Conservation (phyloP, 2,888 invertebrate species). For the Tenodera sinensis region DNA sequence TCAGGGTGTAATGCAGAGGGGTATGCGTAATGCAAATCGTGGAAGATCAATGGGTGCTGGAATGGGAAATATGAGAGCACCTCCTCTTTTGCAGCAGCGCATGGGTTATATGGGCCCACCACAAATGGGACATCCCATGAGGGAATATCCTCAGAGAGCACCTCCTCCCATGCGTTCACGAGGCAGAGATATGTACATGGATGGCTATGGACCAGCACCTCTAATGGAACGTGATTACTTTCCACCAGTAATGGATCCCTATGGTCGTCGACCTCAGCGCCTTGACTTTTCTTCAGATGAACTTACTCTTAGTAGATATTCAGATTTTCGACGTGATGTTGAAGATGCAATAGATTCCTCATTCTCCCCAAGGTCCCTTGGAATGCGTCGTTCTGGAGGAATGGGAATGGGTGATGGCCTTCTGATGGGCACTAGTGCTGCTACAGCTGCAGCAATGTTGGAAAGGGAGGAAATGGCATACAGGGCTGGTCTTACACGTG, state of each 20-base stretch:
- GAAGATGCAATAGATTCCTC: conserved; percentile 35
- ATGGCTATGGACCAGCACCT: conserved; percentile 22
- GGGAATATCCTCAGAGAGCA: conserved; percentile 2
- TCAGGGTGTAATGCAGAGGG: neutral
- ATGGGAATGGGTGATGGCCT: neutral
- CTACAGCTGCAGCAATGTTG: conserved; percentile 28
- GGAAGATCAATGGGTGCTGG: conserved; percentile 20
- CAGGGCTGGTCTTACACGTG: conserved; percentile 27
- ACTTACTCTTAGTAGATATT: conserved; percentile 33
- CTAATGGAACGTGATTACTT: conserved; percentile 17
- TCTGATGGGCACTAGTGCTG: conserved; percentile 13
- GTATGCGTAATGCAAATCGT: neutral
- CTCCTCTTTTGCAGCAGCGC: conserved; percentile 20
- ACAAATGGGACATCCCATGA: conserved; percentile 20
- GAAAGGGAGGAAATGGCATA: conserved; percentile 30
- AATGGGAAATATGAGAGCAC: conserved; percentile 11
- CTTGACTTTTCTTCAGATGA: conserved; percentile 33
- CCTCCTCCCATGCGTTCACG: conserved; percentile 14
- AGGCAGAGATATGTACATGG: conserved; percentile 18
- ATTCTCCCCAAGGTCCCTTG: conserved; percentile 20
- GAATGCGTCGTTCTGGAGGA: neutral
- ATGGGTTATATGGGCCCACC: conserved; percentile 23
- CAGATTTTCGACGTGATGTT: conserved; percentile 35
- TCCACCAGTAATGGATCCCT: conserved; percentile 20
- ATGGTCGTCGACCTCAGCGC: conserved; percentile 20